These are phyloP conservation scores for Muscicapa comitata DNA, from an alignment of 2,797 vertebrate species.

Conservation along the genomic window DNA sequence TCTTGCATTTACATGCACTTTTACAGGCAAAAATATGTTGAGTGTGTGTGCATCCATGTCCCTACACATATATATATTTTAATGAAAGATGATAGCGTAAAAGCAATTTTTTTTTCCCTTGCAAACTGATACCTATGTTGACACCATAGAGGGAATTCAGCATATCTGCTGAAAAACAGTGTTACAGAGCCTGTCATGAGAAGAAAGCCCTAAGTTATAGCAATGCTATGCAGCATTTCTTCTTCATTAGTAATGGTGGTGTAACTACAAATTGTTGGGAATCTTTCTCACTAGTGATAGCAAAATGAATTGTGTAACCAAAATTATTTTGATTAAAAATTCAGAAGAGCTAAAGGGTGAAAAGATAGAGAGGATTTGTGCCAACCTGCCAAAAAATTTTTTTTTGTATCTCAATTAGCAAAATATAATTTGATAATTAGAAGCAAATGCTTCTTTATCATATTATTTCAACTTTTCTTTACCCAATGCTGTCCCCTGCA, in stretches of 20 bases:
- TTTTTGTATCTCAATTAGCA: conserved; percentile 72
- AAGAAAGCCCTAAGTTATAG: conserved; percentile 59
- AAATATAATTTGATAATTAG: conserved; percentile 74
- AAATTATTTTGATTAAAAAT: conserved; percentile 64
- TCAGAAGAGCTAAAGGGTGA: conserved; percentile 48
- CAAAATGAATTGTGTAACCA: conserved; percentile 28
- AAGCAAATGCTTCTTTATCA: conserved; percentile 75
- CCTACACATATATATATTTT: not conserved
- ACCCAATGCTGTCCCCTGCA: conserved; percentile 83
- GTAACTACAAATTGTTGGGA: conserved; percentile 37
- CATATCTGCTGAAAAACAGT: conserved; percentile 67
- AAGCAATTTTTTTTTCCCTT: conserved; percentile 70
- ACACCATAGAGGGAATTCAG: conserved; percentile 75
- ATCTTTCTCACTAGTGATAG: conserved; percentile 56
- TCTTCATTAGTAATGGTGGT: conserved; percentile 56
- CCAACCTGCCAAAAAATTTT: not conserved
- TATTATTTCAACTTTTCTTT: conserved; percentile 75
- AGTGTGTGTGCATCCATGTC: not conserved
- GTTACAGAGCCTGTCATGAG: conserved; percentile 75
- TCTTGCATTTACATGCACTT: conserved; percentile 53
- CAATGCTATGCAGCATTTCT: conserved; percentile 72
- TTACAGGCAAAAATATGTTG: not conserved
- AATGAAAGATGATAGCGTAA: conserved; percentile 76
- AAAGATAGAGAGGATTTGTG: conserved; percentile 12
- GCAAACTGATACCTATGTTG: conserved; percentile 77